phyloP scores from a whole-genome alignment of 2,888 invertebrate genomes.

The Protodeltote pygarga region DNA sequence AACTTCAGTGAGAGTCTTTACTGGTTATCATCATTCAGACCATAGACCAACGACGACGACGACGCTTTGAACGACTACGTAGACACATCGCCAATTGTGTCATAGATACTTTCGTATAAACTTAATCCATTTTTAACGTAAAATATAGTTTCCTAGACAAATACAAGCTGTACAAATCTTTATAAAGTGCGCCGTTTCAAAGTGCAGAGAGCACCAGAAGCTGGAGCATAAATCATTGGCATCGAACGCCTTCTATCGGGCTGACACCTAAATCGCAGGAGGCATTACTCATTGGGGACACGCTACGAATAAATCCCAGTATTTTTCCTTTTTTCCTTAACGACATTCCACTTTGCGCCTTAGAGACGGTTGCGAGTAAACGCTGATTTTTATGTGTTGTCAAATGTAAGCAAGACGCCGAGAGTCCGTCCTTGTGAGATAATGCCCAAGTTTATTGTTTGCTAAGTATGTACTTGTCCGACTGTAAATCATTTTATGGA shows the following conservation, averaged over 20 bases:
- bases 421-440: slow-evolving; percentile 31
- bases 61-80: no score
- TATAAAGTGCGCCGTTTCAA: slow-evolving; percentile 39
- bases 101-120: no score
- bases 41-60: no score
- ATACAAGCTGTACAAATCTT: slow-evolving; percentile 39
- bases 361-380: slow-evolving; percentile 44
- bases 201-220: slow-evolving; percentile 43
- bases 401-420: slow-evolving; percentile 46
- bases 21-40: no score
- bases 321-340: slow-evolving; percentile 58
- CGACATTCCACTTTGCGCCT: slow-evolving; percentile 55
- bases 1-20: no score
- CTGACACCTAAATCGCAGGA: slow-evolving; percentile 64
- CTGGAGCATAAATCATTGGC: slow-evolving; percentile 55
- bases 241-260: slow-evolving; percentile 53
- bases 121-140: no score
- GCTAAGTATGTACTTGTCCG: slow-evolving; percentile 26
- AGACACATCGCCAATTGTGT: no score
- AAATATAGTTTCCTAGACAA: slow-evolving; percentile 14
- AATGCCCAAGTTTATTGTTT: slow-evolving; percentile 37
- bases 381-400: slow-evolving; percentile 50
- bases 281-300: slow-evolving; percentile 71
- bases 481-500: slow-evolving; percentile 28
- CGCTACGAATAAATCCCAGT: slow-evolving; percentile 57